A percentile compares a stretch with the other conserved stretches of the same genome.
These are phyloP conservation scores for Minunthozetes semirufus DNA, from an alignment of 2,888 invertebrate species.

Conservation along the genomic window DNA sequence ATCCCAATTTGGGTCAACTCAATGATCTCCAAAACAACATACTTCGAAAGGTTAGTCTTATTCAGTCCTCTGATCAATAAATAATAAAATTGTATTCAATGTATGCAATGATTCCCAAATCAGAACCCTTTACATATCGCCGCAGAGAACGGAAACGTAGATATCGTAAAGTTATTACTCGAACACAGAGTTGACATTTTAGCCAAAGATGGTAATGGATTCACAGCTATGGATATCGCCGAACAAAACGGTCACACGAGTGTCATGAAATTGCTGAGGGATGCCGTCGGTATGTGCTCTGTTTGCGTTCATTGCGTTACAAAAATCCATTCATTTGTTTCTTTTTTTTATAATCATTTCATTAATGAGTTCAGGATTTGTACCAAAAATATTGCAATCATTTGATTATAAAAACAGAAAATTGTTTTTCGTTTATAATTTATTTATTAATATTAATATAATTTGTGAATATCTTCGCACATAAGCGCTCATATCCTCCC, in stretches of 20 bases:
- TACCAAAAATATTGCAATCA: no score
- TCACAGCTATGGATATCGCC: constrained; percentile 65
- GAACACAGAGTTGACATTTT: constrained; percentile 61
- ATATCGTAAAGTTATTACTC: constrained; percentile 62
- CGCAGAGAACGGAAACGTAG: constrained; percentile 68
- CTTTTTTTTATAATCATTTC: no score
- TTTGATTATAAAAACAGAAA: no score
- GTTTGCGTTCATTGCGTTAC: no score
- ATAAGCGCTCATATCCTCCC: no score
- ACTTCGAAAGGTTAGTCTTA: constrained; percentile 58
- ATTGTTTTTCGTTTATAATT: no score
- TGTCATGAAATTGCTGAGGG: constrained; percentile 59
- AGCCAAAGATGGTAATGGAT: constrained; percentile 60
- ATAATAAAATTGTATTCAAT: neutral
- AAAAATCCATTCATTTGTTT: no score
- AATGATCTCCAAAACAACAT: constrained; percentile 45
- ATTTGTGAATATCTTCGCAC: no score
- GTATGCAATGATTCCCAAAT: neutral
- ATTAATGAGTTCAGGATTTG: no score
- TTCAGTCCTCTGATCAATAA: constrained; percentile 19
- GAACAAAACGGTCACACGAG: constrained; percentile 61
- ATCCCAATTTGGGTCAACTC: constrained; percentile 56
- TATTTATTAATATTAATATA: no score
- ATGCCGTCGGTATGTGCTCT: constrained; percentile 57
- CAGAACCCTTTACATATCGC: constrained; percentile 74